Base-by-base conservation (phyloP, 2,888 invertebrate species). In the Archips crataeganus region DNA sequence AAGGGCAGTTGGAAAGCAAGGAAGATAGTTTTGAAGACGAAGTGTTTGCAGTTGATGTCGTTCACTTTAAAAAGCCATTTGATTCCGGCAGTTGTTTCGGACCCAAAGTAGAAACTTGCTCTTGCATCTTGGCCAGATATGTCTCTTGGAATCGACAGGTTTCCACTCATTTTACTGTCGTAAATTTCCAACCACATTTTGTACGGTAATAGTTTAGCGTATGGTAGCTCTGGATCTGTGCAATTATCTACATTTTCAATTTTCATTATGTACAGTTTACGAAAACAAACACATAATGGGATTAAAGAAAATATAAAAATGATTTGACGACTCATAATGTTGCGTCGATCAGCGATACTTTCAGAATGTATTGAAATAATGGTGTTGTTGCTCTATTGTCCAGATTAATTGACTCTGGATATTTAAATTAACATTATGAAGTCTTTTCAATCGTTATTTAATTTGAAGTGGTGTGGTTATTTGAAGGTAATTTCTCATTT, bases 221-320 rank as follows among this genome's bases (percentile, higher is more conserved):
- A 71, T 2, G 66, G 71, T 6, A 34, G 51, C 0, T 71, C 66
- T 15, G 66, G 61, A 1, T 66, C 34, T 13, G 47, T 32, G 51
- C 71, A 71, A 5, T 61, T 8, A 4, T 54, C 51, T 9, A 67
- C 5, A 11, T 54, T 61, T 1, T n/a, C 34, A 0, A 62, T n/a
- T 3, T 0, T 15, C 4, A 39, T 4, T 34, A 13, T 32, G 34
- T 34, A 71, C 11, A 13, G 45, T 15, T 66, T 66, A 39, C 39
- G 34, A 23, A 34, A 70, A 15, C 64, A 64, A 39, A 15, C 6
- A 0, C 8, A 8, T 2, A 66, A 3, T n/a, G 59, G n/a, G 49
- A 59, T 0, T 0, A 15, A 34, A 1, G 45, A 2, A n/a, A 60
- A 36, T 36, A 60, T 60, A 3, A 60, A n/a, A 13, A 60, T 4